Conservation (phyloP, 1,140 invertebrate species). For the Drosophila ananassae region DNA sequence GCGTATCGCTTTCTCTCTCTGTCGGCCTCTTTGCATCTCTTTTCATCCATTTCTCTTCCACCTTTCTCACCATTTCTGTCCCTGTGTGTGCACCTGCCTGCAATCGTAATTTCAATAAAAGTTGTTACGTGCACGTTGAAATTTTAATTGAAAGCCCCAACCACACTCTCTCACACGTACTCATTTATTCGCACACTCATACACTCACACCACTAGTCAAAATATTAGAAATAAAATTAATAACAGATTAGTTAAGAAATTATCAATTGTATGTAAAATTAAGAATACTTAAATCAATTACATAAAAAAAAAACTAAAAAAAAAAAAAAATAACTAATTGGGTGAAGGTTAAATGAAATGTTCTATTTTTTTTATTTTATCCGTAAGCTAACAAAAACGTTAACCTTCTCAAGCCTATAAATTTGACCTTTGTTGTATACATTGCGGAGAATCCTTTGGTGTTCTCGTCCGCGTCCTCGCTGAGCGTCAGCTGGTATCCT, state of each 20-base stretch:
- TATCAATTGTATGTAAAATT: too few relatives aligned
- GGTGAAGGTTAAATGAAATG: too few relatives aligned
- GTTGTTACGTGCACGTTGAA: slow-evolving; percentile 79
- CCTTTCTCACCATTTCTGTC: slow-evolving; percentile 8
- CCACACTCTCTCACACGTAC: slow-evolving; percentile 34
- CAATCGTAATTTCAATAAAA: slow-evolving; percentile 82
- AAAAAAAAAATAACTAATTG: neutral
- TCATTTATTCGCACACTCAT: slow-evolving; percentile 14
- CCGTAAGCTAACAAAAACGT: neutral
- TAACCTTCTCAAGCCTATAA: neutral
- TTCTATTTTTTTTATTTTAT: neutral
- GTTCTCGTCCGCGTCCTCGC: slow-evolving; percentile 50
- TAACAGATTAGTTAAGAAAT: too few relatives aligned
- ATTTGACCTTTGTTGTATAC: slow-evolving; percentile 3
- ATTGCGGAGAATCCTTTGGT: slow-evolving; percentile 8
- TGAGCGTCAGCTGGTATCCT: slow-evolving; percentile 57
- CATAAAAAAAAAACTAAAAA: too few relatives aligned
- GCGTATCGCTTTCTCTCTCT: slow-evolving; percentile 1
- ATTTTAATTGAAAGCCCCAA: slow-evolving; percentile 80
- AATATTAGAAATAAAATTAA: neutral
- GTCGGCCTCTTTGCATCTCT: neutral
- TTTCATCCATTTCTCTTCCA: neutral
- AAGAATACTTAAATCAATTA: too few relatives aligned
- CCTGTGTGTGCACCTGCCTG: slow-evolving; percentile 58
- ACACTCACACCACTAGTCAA: slow-evolving; percentile 7